These are phyloP conservation scores for Thamnophis sirtalis DNA, from an alignment of 2,113 vertebrate genomes.

Conservation along the genomic window DNA sequence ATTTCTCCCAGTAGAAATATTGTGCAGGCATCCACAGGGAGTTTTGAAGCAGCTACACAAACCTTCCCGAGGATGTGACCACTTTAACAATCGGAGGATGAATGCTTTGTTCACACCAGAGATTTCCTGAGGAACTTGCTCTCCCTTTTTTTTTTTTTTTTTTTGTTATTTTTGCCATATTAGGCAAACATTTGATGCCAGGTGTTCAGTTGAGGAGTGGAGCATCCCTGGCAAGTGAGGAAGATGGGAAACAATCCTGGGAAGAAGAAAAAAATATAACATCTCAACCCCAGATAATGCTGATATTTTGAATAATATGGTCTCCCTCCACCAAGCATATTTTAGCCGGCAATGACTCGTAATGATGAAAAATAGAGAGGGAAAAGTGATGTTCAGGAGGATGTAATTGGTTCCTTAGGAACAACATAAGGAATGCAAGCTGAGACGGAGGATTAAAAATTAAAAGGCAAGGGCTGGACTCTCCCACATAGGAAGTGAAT, in stretches of 20 bases:
- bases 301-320: background rate
- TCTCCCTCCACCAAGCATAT: background rate
- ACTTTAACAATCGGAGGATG: background rate
- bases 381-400: background rate
- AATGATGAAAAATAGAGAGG: slow-evolving; percentile 19
- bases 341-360: background rate
- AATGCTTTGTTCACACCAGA: background rate
- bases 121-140: background rate
- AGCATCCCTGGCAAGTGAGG: background rate
- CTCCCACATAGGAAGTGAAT: slow-evolving; percentile 16
- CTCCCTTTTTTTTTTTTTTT: no score
- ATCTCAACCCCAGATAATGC: background rate
- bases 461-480: slow-evolving; percentile 4
- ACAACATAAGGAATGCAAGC: slow-evolving; percentile 25
- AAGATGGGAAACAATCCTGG: background rate
- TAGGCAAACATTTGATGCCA: background rate
- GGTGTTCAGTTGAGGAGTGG: background rate
- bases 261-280: background rate
- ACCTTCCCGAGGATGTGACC: background rate
- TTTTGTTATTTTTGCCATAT: background rate
- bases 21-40: background rate
- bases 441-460: slow-evolving; percentile 13
- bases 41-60: background rate
- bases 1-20: background rate
- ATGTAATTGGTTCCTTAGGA: slow-evolving; percentile 33